A percentile compares a stretch with the other conserved stretches of the same genome.
These are phyloP conservation scores for Halisarca cf. caerulea DNA, from an alignment of 37 sponge, comb jelly and placozoan genomes.

Conservation along the genomic window DNA sequence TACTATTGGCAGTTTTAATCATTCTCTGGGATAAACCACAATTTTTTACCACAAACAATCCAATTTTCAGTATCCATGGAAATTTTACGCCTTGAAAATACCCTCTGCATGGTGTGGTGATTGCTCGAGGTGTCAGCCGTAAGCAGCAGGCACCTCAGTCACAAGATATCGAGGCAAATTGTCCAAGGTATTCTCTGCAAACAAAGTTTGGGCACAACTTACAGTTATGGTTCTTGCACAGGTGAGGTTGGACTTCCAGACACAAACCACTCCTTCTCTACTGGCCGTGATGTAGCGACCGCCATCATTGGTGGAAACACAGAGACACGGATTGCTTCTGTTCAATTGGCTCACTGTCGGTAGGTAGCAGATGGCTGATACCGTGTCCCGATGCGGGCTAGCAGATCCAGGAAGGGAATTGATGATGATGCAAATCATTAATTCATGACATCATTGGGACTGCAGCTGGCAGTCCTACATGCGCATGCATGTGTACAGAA, in stretches of 20 bases:
- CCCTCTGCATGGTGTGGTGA: no score
- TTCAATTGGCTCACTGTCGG: constrained; percentile 11
- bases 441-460: no score
- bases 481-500: background rate
- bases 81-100: no score
- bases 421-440: no score
- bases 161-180: no score
- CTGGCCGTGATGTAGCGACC: constrained; percentile 77
- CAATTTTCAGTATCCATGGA: no score
- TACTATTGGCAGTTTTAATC: no score
- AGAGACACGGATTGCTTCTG: background rate
- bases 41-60: no score
- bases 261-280: constrained; percentile 72
- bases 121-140: no score
- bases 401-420: no score
- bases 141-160: no score
- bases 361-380: constrained; percentile 51
- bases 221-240: constrained; percentile 66
- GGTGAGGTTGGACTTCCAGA: constrained; percentile 83
- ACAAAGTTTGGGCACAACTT: background rate
- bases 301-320: constrained; percentile 23
- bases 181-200: background rate
- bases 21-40: no score
- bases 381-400: constrained; percentile 51
- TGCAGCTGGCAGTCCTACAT: background rate